These are phyloP conservation scores for Drosophila nigritarsus DNA, from an alignment of 2,888 invertebrate genomes.

Conservation along the genomic window DNA sequence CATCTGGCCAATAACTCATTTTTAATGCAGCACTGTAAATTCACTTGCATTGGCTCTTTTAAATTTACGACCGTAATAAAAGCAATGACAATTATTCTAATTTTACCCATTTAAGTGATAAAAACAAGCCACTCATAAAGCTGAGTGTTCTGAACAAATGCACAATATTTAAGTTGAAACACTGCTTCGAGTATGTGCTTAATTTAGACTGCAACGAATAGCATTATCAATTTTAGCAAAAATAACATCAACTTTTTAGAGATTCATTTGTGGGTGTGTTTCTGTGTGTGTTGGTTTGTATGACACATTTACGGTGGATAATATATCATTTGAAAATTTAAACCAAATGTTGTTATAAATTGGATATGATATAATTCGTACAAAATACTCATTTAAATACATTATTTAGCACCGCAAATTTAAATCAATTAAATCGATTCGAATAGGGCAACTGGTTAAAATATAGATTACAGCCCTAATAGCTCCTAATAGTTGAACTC, in stretches of 20 bases:
- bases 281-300: slow-evolving; percentile 13
- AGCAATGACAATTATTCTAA: slow-evolving; percentile 71
- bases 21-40: slow-evolving; percentile 56
- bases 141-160: slow-evolving; percentile 17
- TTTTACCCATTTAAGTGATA: slow-evolving; percentile 65
- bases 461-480: neutral
- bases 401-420: slow-evolving; percentile 3
- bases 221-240: slow-evolving; percentile 48
- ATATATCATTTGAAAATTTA: slow-evolving; percentile 34
- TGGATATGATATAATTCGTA: slow-evolving; percentile 10
- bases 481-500: neutral
- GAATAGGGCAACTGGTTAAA: neutral
- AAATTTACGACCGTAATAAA: slow-evolving; percentile 72
- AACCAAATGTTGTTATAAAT: slow-evolving; percentile 33
- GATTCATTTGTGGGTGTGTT: slow-evolving; percentile 39
- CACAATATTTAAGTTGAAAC: slow-evolving; percentile 29
- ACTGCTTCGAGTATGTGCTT: neutral
- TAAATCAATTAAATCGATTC: slow-evolving; percentile 12
- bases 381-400: slow-evolving; percentile 1
- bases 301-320: slow-evolving; percentile 33
- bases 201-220: slow-evolving; percentile 23
- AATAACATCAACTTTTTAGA: slow-evolving; percentile 46
- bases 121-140: slow-evolving; percentile 35
- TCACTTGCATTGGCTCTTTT: slow-evolving; percentile 54
- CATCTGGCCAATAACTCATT: slow-evolving; percentile 66